phyloP scores from a whole-genome alignment of 2,797 vertebrate genomes.

The Coranthus polyacanthus region DNA sequence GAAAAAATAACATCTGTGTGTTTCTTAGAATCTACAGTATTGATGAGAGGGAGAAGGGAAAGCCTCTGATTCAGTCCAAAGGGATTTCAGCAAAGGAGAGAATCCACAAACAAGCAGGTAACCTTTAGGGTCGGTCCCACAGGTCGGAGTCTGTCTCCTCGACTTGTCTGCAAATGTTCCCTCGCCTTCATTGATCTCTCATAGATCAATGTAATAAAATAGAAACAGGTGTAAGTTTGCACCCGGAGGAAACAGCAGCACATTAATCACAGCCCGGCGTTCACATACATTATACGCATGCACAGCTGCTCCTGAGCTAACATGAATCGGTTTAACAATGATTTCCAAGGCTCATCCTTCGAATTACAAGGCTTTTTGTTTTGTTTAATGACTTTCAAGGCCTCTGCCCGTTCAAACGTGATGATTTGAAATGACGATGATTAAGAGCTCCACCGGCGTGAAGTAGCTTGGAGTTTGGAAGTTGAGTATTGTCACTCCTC shows the following conservation, averaged over 20 bases:
- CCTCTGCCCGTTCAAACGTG: background rate
- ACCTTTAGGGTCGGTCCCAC: slow-evolving; percentile 33
- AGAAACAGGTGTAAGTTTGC: slow-evolving; percentile 70
- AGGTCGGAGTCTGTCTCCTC: slow-evolving; percentile 52
- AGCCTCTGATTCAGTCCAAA: too few species aligned
- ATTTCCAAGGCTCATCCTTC: slow-evolving; percentile 43
- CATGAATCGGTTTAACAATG: slow-evolving; percentile 40
- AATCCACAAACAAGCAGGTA: background rate
- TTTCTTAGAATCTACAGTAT: too few species aligned
- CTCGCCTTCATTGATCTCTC: slow-evolving; percentile 62
- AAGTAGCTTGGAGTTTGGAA: slow-evolving; percentile 24
- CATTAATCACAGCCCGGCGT: slow-evolving; percentile 64
- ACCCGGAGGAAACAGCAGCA: slow-evolving; percentile 37
- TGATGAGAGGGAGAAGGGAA: too few species aligned
- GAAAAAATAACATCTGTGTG: background rate
- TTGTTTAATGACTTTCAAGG: slow-evolving; percentile 48
- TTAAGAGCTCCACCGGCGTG: slow-evolving; percentile 7
- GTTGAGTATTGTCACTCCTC: background rate
- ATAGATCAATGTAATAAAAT: slow-evolving; percentile 68
- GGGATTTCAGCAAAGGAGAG: too few species aligned
- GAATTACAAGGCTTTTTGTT: slow-evolving; percentile 23
- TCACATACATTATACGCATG: background rate
- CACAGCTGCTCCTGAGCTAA: slow-evolving; percentile 3
- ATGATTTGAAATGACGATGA: slow-evolving; percentile 25
- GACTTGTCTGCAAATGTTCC: slow-evolving; percentile 59